phyloP scores from a whole-genome alignment of 2,888 invertebrate genomes.

The Fragum whitleyi region DNA sequence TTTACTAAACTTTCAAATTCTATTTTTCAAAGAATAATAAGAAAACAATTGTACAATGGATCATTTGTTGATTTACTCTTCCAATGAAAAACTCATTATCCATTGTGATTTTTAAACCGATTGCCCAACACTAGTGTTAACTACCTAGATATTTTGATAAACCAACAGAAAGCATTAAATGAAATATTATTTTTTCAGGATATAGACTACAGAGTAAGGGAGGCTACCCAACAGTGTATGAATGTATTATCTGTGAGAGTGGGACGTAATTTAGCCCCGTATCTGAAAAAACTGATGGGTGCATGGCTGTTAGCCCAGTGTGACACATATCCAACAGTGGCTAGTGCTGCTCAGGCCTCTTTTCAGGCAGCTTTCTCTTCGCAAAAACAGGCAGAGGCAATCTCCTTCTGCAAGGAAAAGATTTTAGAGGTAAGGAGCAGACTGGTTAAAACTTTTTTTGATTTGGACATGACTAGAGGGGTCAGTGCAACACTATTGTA shows the following conservation, averaged over 20 bases:
- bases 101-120: no score
- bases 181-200: no score
- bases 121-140: no score
- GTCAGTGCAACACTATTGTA: no score
- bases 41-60: no score
- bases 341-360: constrained; percentile 89
- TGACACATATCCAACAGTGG: constrained; percentile 94
- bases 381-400: constrained; percentile 91
- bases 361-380: constrained; percentile 92
- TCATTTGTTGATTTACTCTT: no score
- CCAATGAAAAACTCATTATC: no score
- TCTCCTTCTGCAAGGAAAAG: constrained; percentile 93
- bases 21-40: no score
- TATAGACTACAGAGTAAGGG: constrained; percentile 93
- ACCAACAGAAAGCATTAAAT: no score
- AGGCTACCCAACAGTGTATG: constrained; percentile 91
- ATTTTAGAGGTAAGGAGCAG: constrained; percentile 87
- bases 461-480: neutral
- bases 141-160: no score
- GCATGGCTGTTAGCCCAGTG: constrained; percentile 94
- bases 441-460: no score
- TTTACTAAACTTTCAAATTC: no score
- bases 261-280: constrained; percentile 92
- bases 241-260: constrained; percentile 88
- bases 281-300: constrained; percentile 91